Base-by-base conservation (phyloP, 2,888 invertebrate genomes). In the Drosophila limbata region DNA sequence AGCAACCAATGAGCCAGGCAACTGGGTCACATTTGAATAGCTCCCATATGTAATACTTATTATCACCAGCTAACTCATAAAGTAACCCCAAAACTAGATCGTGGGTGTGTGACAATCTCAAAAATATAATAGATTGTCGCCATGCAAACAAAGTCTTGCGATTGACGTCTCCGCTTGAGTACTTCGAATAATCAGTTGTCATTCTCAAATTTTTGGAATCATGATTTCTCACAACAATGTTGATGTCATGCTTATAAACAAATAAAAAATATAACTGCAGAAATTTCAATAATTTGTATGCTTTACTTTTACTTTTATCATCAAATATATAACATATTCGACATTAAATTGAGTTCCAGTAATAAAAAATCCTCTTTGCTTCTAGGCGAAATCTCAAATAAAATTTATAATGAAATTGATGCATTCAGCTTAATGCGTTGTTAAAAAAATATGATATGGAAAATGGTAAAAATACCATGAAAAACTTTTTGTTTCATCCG, bases 11-110 rank as follows among this genome's bases (percentile, higher is more conserved):
- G 33, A 53, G 28, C 21, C 39, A 31, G 11, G 31, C 56, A 57
- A 59, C 48, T 59, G 59, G 59, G 59, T 59, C 59, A 59, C 17
- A 19, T 48, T 59, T 59, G 59, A 31, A 59, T 59, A 21, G 37
- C 37, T 48, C n/a, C 13, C 28, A 48, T 48, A 39, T 48, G 37
- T 48, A 45, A 25, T 25, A 55, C 40, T 51, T 21, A 61, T 61
- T 61, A 61, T 61, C 51, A 51, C 51, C 60, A 37, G 51, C 51
- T 44, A 50, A 50, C 31, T 59, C 19, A 44, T 56, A 59, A 40
- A n/a, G 31, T 42, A 42, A 40, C 28, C n/a, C n/a, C 25, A 33
- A 50, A 61, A 31, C 40, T 51, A 42, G 60, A 59, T 50, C 60
- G 60, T 61, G 60, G 50, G 60, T 31, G 60, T 60, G 60, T 42